Evolutionary conservation across 2,113 vertebrate species (phyloP).

Genomic region (mouse (Mus musculus)): DNA sequence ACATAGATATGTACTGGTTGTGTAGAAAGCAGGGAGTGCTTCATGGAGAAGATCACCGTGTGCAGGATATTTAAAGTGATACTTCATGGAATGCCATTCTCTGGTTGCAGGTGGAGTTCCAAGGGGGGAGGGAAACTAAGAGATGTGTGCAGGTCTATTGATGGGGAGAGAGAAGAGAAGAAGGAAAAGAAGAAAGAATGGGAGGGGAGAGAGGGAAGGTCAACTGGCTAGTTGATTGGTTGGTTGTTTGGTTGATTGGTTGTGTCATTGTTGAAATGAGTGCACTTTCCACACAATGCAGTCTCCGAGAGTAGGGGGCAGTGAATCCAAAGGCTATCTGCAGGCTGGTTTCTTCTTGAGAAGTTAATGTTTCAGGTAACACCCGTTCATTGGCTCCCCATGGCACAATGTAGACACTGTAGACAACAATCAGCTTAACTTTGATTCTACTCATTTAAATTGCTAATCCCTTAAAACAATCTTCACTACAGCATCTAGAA

Average conservation of each 20-base stretch:
- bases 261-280: neutral
- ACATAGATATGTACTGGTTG: neutral
- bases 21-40: neutral
- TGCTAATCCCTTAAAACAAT: neutral
- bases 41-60: neutral
- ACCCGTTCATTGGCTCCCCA: neutral
- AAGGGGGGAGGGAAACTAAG: neutral
- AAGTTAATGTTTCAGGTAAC: neutral
- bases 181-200: neutral
- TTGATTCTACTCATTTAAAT: neutral
- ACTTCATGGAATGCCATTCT: neutral
- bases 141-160: neutral
- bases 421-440: neutral
- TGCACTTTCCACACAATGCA: neutral
- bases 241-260: no score
- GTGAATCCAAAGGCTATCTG: neutral
- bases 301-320: neutral
- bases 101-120: neutral
- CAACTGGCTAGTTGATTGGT: neutral
- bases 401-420: neutral
- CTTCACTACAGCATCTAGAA: constrained; percentile 22
- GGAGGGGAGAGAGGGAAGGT: neutral
- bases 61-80: neutral
- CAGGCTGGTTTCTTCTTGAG: neutral
- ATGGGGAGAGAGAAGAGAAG: neutral